phyloP scores from a whole-genome alignment of 2,888 invertebrate species.

The Drosophila neotestacea region DNA sequence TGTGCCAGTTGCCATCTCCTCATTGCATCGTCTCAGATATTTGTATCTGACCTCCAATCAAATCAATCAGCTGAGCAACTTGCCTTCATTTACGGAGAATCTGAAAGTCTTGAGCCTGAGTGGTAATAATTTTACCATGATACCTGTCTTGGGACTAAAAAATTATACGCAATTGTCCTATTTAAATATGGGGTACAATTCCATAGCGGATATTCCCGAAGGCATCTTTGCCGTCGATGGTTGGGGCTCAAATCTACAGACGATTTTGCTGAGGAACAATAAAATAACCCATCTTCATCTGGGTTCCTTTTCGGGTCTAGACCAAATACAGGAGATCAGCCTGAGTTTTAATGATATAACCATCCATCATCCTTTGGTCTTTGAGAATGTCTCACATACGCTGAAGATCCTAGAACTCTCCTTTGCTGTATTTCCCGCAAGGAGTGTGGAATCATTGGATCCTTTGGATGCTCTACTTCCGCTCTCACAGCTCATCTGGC shows the following conservation, averaged over 20 bases:
- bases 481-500: constrained; percentile 91
- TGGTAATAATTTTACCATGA: constrained; percentile 91
- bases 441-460: constrained; percentile 86
- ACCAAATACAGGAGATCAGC: constrained; percentile 93
- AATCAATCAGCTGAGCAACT: constrained; percentile 87
- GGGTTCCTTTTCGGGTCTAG: constrained; percentile 90
- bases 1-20: constrained; percentile 90
- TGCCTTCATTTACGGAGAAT: constrained; percentile 87
- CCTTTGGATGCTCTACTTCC: constrained; percentile 91
- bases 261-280: constrained; percentile 93
- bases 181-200: constrained; percentile 95
- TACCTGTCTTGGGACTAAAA: constrained; percentile 90
- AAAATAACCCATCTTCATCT: constrained; percentile 90
- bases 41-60: constrained; percentile 93
- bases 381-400: constrained; percentile 90
- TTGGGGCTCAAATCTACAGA: constrained; percentile 93
- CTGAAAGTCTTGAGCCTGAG: constrained; percentile 92
- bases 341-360: constrained; percentile 96
- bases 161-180: constrained; percentile 92
- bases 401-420: constrained; percentile 94
- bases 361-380: constrained; percentile 92
- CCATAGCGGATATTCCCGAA: constrained; percentile 91
- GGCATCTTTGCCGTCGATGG: constrained; percentile 89
- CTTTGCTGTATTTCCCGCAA: constrained; percentile 90
- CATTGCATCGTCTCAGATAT: constrained; percentile 90